Evolutionary conservation across 2,113 vertebrate genomes (phyloP), one percentile per base, ranked within the genome.

Genomic region (Podocnemis expansa): DNA sequence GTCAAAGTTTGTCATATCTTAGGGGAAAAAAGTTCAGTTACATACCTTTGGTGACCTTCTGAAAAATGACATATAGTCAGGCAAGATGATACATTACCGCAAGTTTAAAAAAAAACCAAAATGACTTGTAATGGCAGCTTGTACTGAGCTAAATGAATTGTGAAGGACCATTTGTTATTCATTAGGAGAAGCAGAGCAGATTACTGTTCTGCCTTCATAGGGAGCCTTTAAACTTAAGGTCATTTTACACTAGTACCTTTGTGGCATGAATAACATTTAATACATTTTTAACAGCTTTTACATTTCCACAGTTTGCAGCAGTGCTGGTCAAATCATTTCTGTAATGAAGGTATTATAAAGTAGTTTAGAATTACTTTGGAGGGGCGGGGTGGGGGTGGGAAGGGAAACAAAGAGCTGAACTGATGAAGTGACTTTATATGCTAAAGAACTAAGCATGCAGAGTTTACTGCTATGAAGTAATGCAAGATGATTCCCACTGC

Each of bases 141-240:
- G 87, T 97, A 97, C 93, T 96, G 94, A 97, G 63, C 87, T 84
- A 97, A 96, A 97, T 94, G 97, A 94, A 88, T 95, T 89, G 52
- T 94, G 95, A 96, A 97, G 93, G 96, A 78, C 97, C 98, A 98
- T 98, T 98, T 98, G 98, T 98, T 98, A 98, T 97, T 98, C 97
- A 98, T 98, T 98, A 98, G 93, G 94, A 97, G 94, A 93, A 97
- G 96, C 91, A 96, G 88, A 96, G 97, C 96, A 97, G 96, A 97
- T 94, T 97, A 96, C 93, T 92, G 87, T 91, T 96, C 96, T 94
- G 95, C 93, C 91, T 81, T 96, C 95, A 94, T 92, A 96, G 96
- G 89, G 96, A 97, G 95, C 96, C 96, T 97, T 95, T 97, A 97
- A 97, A 97, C 91, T 84, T 93, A 55, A 91, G 97, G 97, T 98